phyloP scores from a whole-genome alignment of 2,888 invertebrate genomes.

The Nephrotoma guestfalica region DNA sequence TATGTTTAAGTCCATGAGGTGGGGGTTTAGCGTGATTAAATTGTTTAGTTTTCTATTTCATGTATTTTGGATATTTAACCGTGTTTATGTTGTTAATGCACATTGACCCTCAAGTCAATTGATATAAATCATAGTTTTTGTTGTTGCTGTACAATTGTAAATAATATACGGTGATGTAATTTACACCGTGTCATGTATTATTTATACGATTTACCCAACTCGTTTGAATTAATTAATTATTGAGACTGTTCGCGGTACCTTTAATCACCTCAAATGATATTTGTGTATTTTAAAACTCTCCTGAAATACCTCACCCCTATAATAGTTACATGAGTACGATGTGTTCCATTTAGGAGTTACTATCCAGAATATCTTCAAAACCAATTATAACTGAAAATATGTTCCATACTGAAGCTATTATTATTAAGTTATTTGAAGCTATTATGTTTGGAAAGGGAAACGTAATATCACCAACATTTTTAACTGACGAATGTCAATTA shows the following conservation, averaged over 20 bases:
- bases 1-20: neutral
- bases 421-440: too few species aligned
- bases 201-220: neutral
- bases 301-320: too few species aligned
- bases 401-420: too few species aligned
- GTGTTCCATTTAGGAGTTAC: too few species aligned
- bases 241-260: neutral
- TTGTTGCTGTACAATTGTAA: neutral
- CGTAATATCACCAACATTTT: too few species aligned
- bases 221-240: neutral
- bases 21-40: neutral
- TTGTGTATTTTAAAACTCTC: neutral
- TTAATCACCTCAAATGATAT: neutral
- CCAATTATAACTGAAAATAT: too few species aligned
- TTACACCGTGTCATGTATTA: neutral
- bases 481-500: too few species aligned
- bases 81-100: neutral
- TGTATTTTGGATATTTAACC: neutral
- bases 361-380: too few species aligned
- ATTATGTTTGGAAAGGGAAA: too few species aligned
- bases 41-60: neutral
- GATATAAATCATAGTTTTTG: neutral
- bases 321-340: too few species aligned
- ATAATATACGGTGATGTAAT: neutral
- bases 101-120: neutral